Evolutionary conservation across 2,797 vertebrate species (phyloP).

Genomic region (Myotis planiceps): DNA sequence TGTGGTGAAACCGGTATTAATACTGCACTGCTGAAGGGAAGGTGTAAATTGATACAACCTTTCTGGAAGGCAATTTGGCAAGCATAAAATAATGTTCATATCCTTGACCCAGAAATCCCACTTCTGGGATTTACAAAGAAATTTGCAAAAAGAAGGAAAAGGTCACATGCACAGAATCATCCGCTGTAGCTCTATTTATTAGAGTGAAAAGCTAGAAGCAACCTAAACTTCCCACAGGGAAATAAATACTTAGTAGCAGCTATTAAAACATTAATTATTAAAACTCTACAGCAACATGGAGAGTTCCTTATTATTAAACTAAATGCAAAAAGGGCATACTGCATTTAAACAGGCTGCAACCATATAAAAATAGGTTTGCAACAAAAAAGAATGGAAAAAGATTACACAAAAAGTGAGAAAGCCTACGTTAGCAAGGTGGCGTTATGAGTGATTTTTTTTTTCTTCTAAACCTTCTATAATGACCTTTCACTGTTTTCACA

Average conservation of each 20-base stretch:
- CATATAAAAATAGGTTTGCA: neutral
- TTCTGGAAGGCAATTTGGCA: conserved; percentile 50
- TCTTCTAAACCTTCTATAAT: neutral
- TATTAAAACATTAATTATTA: conserved; percentile 63
- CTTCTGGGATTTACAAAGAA: conserved; percentile 61
- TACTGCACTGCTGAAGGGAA: neutral
- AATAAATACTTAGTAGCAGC: conserved; percentile 34
- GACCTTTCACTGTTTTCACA: neutral
- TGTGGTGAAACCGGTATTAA: neutral
- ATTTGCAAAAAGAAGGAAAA: conserved; percentile 29
- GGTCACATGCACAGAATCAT: conserved; percentile 23
- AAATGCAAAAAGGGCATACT: neutral
- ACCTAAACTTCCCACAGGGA: neutral
- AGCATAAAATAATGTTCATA: conserved; percentile 44
- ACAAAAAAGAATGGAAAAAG: neutral
- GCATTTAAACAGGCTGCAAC: neutral
- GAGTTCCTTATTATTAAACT: conserved; percentile 26
- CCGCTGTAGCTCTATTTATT: neutral
- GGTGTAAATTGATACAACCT: neutral
- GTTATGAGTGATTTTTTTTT: neutral
- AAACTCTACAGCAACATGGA: conserved; percentile 28
- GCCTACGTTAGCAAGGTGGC: neutral
- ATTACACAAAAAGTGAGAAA: neutral
- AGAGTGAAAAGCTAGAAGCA: conserved; percentile 50
- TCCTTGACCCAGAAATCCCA: conserved; percentile 61